Evolutionary conservation across 2,797 vertebrate species (phyloP), one percentile per base, ranked within the genome.

Genomic region (Danio jaintianensis): DNA sequence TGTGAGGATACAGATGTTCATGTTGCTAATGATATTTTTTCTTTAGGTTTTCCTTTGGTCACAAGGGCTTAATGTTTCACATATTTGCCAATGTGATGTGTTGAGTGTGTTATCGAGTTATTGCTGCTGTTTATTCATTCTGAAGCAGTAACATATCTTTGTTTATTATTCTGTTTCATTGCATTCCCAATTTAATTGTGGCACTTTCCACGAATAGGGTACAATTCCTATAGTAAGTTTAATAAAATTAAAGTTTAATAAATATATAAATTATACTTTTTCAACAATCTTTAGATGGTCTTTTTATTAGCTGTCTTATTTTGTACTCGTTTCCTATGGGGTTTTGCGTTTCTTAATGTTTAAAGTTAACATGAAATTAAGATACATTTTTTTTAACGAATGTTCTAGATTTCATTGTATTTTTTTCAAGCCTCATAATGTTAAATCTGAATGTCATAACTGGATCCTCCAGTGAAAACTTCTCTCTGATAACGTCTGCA

Each of bases 1-100:
- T 40, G 29, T 45, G 40, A 58, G 52, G 40, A 71, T 56, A 71
- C 7, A 71, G 8, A 56, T 56, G 42, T 71, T 56, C n/a, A 20
- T 56, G 43, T 43, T 22, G 10, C 50, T 53, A 43, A 16, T 43
- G 1, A 58, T 43, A 40, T 7, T 13, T 53, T 29, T n/a, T n/a
- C 29, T 29, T 29, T 29, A 29, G 29, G 29, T 29, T 18, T 7
- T 38, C 9, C 29, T 52, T 16, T 6, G 36, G 16, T 43, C 38
- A 71, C 36, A 53, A 8, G 6, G 9, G 36, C 18, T 7, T 53
- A 55, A 6, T 11, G 12, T 66, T 7, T 47, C 18, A 12, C 18
- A 45, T 18, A 70, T 36, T 50, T 0, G 9, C 15, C 47, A 50
- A 38, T 50, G 15, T 68, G 22, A 50, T 68, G 8, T 16, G 13